Evolutionary conservation across 2,888 invertebrate species (phyloP).

Genomic region (Netelia fuscicornis): DNA sequence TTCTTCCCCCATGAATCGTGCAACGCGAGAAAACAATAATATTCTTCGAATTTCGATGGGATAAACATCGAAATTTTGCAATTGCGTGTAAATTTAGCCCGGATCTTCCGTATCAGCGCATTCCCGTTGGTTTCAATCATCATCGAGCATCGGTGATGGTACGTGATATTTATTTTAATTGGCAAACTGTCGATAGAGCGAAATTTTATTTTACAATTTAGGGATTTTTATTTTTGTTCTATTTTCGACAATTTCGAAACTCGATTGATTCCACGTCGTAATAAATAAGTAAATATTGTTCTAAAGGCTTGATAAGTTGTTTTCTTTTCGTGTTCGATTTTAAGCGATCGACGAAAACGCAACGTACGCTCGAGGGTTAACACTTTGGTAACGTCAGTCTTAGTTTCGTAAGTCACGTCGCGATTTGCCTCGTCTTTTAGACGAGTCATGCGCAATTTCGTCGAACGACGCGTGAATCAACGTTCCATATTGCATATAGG

Average conservation of each 20-base stretch:
- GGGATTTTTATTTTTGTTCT: conserved; percentile 1
- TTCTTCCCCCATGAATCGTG: not conserved
- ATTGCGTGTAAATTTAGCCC: conserved; percentile 27
- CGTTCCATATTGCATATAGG: conserved; percentile 7
- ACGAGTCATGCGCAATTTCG: conserved; percentile 21
- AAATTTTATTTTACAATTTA: not conserved
- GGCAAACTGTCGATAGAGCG: not conserved
- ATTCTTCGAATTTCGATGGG: not conserved
- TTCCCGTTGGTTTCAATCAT: conserved; percentile 29
- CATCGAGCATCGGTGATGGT: conserved; percentile 31
- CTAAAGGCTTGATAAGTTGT: not conserved
- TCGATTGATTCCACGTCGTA: not conserved
- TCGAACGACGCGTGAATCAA: conserved; percentile 37
- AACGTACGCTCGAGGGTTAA: not conserved
- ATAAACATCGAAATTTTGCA: conserved; percentile 10
- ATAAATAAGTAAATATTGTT: not conserved
- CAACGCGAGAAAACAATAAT: not conserved
- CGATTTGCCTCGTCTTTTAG: not conserved
- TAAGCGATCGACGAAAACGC: not conserved
- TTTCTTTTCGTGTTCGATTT: not conserved
- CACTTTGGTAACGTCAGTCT: not conserved
- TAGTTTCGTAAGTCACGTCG: not conserved
- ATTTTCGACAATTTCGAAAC: not conserved
- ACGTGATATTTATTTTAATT: conserved; percentile 29
- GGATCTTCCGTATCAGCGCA: conserved; percentile 21